A percentile compares a stretch with the other conserved stretches of the same genome.
Conservation (phyloP, 2,797 vertebrate genomes). For the Danio aesculapii region DNA sequence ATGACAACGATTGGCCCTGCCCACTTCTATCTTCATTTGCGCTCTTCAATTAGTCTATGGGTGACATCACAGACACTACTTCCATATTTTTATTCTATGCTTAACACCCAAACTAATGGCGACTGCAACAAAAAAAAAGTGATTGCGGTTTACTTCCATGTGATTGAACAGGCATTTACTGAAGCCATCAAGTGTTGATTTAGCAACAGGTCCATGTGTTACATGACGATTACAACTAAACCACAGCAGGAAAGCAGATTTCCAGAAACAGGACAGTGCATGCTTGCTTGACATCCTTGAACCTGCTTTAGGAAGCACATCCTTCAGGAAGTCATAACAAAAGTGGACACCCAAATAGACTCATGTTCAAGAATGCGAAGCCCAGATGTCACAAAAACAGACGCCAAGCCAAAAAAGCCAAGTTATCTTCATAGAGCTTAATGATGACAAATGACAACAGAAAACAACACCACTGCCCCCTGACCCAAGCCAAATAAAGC, state of each 20-base stretch:
- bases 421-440: slow-evolving; percentile 19
- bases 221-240: not conserved
- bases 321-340: slow-evolving; percentile 5
- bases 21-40: too few relatives aligned
- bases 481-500: not conserved
- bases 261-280: not conserved
- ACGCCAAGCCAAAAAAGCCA: not conserved
- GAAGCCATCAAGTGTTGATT: slow-evolving; percentile 3
- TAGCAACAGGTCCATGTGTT: slow-evolving; percentile 13
- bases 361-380: not conserved
- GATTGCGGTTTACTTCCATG: not conserved
- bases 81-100: too few relatives aligned
- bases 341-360: not conserved
- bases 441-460: not conserved
- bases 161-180: slow-evolving; percentile 1
- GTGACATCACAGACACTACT: too few relatives aligned
- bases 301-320: not conserved
- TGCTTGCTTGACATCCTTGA: not conserved
- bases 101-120: too few relatives aligned
- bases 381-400: not conserved
- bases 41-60: too few relatives aligned
- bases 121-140: not conserved
- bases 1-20: too few relatives aligned
- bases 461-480: not conserved
- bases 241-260: not conserved